A percentile compares a stretch with the other conserved stretches of the same genome.
These are phyloP conservation scores for Pseudotriccus pelzelni DNA, from an alignment of 2,797 vertebrate genomes.

Conservation along the genomic window DNA sequence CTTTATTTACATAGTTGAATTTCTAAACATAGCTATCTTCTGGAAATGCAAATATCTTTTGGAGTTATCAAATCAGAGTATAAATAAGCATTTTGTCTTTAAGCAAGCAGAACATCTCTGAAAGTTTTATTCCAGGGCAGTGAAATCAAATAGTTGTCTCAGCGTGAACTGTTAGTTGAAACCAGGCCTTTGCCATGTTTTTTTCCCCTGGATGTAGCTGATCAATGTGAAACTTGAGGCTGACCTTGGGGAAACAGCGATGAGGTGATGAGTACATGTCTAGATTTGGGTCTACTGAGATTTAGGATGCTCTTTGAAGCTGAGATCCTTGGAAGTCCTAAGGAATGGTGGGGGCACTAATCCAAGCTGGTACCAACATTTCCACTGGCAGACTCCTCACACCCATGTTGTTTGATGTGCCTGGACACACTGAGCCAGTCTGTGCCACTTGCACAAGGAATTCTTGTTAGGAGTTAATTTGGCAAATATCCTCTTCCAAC, in stretches of 20 bases:
- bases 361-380: background rate
- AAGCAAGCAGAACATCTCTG: background rate
- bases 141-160: background rate
- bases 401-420: background rate
- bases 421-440: background rate
- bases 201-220: background rate
- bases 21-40: background rate
- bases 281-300: background rate
- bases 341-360: background rate
- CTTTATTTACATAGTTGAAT: background rate
- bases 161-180: background rate
- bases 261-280: background rate
- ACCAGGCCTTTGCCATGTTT: background rate
- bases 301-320: background rate
- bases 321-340: background rate
- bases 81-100: conserved; percentile 1
- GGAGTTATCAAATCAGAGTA: background rate
- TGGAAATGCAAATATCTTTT: background rate
- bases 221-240: background rate
- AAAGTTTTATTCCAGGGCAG: background rate
- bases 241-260: background rate
- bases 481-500: background rate
- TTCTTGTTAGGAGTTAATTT: background rate
- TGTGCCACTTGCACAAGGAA: background rate
- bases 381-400: background rate